Conservation (phyloP, 2,113 vertebrate species). For the Sinocyclocheilus anophthalmus region DNA sequence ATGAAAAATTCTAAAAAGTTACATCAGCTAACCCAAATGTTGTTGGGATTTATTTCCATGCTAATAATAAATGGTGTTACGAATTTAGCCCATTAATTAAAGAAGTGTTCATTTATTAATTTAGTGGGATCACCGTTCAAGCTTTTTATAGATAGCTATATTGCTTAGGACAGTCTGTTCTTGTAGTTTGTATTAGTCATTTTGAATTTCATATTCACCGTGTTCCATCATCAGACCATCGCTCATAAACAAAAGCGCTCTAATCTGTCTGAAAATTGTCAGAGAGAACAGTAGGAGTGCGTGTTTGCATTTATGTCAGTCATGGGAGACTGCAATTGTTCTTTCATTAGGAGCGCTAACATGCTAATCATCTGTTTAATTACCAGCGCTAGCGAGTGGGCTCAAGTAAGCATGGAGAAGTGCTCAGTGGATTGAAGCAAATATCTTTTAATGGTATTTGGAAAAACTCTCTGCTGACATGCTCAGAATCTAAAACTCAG, state of each 20-base stretch:
- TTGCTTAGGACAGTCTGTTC: background rate
- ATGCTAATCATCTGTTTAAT: slow-evolving; percentile 73
- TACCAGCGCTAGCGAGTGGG: slow-evolving; percentile 66
- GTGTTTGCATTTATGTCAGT: slow-evolving; percentile 61
- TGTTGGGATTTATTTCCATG: too few species aligned
- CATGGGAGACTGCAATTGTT: slow-evolving; percentile 66
- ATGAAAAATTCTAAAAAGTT: too few species aligned
- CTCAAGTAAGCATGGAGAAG: slow-evolving; percentile 43
- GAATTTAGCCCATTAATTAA: background rate
- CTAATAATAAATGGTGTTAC: background rate
- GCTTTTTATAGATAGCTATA: background rate
- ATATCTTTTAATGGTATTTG: slow-evolving; percentile 56
- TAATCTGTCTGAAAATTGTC: slow-evolving; percentile 22
- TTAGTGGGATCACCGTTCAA: background rate
- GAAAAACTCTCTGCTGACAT: slow-evolving; percentile 3
- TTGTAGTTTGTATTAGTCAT: background rate
- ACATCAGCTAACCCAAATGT: too few species aligned
- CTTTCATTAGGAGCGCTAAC: slow-evolving; percentile 69
- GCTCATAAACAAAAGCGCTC: slow-evolving; percentile 8
- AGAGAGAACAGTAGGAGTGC: slow-evolving; percentile 26
- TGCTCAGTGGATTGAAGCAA: slow-evolving; percentile 63
- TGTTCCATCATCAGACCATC: slow-evolving; percentile 17
- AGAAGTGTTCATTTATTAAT: background rate
- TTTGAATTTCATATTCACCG: background rate
- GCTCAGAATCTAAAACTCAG: background rate